phyloP scores from a whole-genome alignment of 2,113 vertebrate genomes.

The Cinclus cinclus region DNA sequence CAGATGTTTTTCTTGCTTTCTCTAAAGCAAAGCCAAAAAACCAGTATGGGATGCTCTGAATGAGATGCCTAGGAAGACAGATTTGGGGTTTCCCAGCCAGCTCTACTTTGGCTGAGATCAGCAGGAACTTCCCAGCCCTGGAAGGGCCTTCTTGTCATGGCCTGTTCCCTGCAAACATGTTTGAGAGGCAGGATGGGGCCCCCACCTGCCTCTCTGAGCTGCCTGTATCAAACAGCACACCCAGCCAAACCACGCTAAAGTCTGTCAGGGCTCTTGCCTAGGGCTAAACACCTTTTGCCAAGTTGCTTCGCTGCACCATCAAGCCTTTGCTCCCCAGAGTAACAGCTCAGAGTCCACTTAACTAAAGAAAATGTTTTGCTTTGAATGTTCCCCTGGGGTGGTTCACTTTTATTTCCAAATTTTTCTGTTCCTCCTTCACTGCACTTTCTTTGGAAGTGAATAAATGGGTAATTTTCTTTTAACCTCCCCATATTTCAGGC shows the following conservation, averaged over 20 bases:
- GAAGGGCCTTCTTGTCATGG: neutral
- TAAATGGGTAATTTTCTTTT: neutral
- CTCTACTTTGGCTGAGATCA: neutral
- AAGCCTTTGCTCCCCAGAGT: neutral
- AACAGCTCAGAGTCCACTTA: neutral
- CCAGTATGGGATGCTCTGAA: neutral
- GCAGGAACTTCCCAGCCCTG: conserved; percentile 26
- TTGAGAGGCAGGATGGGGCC: neutral
- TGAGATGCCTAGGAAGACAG: neutral
- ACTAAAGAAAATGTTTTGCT: neutral
- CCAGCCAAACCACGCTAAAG: neutral
- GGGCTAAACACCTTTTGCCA: conserved; percentile 34
- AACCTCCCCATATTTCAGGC: neutral
- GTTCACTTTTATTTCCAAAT: neutral
- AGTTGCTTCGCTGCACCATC: neutral
- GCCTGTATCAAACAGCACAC: neutral
- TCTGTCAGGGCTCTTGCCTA: neutral
- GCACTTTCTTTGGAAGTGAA: neutral
- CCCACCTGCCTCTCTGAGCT: neutral
- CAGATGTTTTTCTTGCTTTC: conserved; percentile 3
- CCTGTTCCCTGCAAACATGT: neutral
- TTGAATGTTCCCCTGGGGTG: neutral
- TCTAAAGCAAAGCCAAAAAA: conserved; percentile 40
- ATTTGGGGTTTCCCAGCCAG: conserved; percentile 50
- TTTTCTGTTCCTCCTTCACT: neutral